phyloP scores from a whole-genome alignment of 2,888 invertebrate species.

The Lepetodrilus schrolli region DNA sequence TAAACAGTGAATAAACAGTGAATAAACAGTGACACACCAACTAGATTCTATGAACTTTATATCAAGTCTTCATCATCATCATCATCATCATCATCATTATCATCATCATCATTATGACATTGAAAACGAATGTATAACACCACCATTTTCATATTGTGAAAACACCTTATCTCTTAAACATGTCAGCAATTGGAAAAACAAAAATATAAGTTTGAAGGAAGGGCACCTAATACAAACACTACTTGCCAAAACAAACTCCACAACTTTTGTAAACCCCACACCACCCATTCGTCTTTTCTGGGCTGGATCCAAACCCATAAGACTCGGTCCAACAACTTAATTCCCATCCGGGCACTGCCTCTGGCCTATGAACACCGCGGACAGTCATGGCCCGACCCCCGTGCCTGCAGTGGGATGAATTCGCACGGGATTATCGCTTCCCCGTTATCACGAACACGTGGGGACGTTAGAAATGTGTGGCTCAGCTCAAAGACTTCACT shows the following conservation, averaged over 20 bases:
- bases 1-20: too few species aligned
- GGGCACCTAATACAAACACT: neutral
- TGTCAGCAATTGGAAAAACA: neutral
- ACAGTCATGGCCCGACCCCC: neutral
- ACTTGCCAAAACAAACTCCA: neutral
- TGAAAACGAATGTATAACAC: too few species aligned
- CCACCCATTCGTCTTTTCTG: neutral
- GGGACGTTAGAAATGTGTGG: too few species aligned
- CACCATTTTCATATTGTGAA: too few species aligned
- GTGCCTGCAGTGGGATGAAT: neutral
- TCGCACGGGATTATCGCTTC: conserved; percentile 2
- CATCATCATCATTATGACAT: too few species aligned
- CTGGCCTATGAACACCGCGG: neutral
- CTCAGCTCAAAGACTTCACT: too few species aligned
- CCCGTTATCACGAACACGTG: neutral
- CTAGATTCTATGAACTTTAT: too few species aligned
- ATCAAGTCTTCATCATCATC: too few species aligned
- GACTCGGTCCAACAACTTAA: neutral
- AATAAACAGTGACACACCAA: too few species aligned
- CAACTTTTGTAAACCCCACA: neutral
- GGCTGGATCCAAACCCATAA: neutral
- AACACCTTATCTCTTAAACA: too few species aligned
- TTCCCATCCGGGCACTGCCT: neutral
- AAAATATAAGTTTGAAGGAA: neutral
- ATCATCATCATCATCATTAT: too few species aligned